phyloP scores from a whole-genome alignment of 1,140 invertebrate genomes.

The Rhizoglyphus robini region DNA sequence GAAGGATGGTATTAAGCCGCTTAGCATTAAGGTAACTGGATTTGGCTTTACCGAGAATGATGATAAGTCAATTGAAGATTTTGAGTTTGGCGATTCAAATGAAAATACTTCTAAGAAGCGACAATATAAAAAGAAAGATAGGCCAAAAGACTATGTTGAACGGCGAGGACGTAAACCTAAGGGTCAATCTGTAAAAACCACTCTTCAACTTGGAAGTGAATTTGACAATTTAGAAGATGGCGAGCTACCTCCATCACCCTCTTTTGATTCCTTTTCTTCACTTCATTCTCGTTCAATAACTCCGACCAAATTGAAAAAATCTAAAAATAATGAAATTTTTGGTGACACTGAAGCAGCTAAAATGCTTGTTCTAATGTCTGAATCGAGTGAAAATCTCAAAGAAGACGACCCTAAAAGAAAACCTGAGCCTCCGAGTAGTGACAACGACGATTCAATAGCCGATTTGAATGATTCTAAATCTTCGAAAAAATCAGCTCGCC shows the following conservation, averaged over 20 bases:
- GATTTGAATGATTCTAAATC: background rate
- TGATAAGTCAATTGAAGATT: background rate
- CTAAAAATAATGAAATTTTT: background rate
- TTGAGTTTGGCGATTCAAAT: background rate
- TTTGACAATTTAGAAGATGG: background rate
- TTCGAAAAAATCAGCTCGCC: background rate
- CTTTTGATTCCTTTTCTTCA: no score
- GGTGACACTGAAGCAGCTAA: conserved; percentile 19
- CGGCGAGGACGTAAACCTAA: conserved; percentile 7
- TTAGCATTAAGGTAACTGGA: background rate
- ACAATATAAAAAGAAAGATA: background rate
- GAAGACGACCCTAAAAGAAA: no score
- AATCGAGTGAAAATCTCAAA: conserved; percentile 14
- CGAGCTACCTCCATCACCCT: background rate
- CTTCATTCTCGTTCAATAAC: background rate
- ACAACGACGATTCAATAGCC: background rate
- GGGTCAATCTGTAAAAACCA: background rate
- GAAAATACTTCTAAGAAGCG: background rate
- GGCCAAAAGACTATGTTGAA: background rate
- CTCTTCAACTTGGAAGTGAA: no score
- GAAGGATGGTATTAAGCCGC: background rate
- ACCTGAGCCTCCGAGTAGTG: no score
- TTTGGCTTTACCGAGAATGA: background rate
- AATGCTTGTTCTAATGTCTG: conserved; percentile 15
- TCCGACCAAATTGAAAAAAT: conserved; percentile 6